Base-by-base conservation (phyloP, 2,797 vertebrate species). In the Micrastur ruficollis region DNA sequence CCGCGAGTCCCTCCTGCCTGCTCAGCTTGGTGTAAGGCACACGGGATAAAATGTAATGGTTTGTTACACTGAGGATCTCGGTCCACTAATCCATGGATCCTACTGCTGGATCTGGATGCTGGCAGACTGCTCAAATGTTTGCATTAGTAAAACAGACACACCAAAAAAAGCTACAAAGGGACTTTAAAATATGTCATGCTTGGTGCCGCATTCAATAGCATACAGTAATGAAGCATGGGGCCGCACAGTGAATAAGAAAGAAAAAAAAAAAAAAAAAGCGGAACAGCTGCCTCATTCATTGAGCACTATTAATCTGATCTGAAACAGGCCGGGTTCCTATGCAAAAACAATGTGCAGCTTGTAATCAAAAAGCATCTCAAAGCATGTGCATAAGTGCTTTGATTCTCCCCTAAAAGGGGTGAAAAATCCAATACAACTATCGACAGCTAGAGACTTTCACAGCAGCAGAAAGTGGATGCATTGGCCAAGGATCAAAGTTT, bases 261-360 rank as follows among this genome's bases (percentile, higher is more conserved):
- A 68, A 19, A 2, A 31, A 8, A 65, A 19, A 2, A 31, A 8
- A 65, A 74, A 52, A 56, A 65, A 29, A 36, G n/a, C 7, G 0
- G n/a, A 84, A 53, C 94, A 94, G 93, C 94, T 96, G 95, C 86
- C 61, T 94, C 80, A 61, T 93, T 88, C 76, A 70, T 5, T 9
- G 68, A 81, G 66, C 20, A 31, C 66, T 6, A 84, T 74, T 63
- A 71, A 73, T 86, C 63, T 27, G 15, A 74, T 58, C 47, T 38
- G 72, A 90, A 78, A 61, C 66, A 83, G 71, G 68, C 72, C 1
- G 34, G 31, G 56, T 65, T 67, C 88, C 78, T 58, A 50, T 44
- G 47, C 63, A 85, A 84, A 61, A 86, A 88, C 72, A 62, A 68
- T 15, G 44, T 26, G 72, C 34, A 7, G 78, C 74, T 67, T 81